Percentiles rank a stretch among this genome's conserved stretches.
Evolutionary conservation across 2,113 vertebrate genomes (phyloP).

Genomic region (Petromus typicus): DNA sequence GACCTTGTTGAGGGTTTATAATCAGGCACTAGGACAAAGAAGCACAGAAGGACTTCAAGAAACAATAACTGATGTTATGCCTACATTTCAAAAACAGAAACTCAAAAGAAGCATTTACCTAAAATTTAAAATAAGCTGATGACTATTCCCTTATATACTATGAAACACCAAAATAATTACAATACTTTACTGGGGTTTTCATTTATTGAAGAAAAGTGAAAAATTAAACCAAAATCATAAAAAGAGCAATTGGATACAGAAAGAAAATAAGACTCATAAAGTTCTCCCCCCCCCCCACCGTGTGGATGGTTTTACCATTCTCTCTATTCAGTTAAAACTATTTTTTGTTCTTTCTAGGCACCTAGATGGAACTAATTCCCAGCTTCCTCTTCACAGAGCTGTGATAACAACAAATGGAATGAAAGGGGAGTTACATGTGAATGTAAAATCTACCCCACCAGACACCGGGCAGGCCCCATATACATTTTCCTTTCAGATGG

Average conservation of each 20-base stretch:
- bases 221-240: slow-evolving; percentile 28
- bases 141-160: slow-evolving; percentile 61
- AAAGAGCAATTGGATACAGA: background rate
- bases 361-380: background rate
- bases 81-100: slow-evolving; percentile 63
- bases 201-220: slow-evolving; percentile 55
- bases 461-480: accelerated
- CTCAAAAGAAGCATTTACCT: slow-evolving; percentile 56
- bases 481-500: background rate
- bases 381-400: background rate
- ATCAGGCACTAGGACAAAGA: slow-evolving; percentile 57
- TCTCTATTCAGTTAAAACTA: background rate
- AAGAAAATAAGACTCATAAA: background rate
- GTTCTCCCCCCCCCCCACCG: background rate
- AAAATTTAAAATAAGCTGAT: slow-evolving; percentile 66
- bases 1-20: slow-evolving; percentile 72
- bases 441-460: background rate
- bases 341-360: background rate
- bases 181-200: slow-evolving; percentile 42
- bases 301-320: background rate
- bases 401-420: background rate
- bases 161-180: slow-evolving; percentile 58
- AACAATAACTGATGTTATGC: slow-evolving; percentile 45
- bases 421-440: background rate
- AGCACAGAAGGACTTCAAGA: slow-evolving; percentile 48